Conservation (phyloP, 2,888 invertebrate genomes). For the Dicycla oo region DNA sequence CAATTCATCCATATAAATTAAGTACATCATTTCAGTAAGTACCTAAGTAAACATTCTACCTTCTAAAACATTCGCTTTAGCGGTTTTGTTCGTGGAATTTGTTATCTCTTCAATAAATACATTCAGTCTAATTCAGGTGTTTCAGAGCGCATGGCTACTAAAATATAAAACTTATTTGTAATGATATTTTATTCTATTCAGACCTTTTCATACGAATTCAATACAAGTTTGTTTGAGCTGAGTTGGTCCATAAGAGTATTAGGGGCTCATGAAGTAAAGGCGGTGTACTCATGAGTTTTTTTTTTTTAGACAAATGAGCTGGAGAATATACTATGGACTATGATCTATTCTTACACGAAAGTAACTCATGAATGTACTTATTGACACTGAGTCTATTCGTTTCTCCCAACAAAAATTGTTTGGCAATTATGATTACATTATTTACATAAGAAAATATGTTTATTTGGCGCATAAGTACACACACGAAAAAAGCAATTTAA, state of each 20-base stretch:
- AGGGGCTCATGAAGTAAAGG: background rate
- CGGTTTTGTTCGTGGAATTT: constrained; percentile 31
- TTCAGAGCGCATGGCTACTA: constrained; percentile 19
- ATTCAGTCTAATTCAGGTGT: constrained; percentile 25
- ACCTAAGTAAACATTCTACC: constrained; percentile 38
- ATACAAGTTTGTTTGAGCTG: constrained; percentile 12
- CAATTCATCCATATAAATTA: constrained; percentile 12
- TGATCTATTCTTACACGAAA: background rate
- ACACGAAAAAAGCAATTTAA: too few species aligned
- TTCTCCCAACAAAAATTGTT: background rate
- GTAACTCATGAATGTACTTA: background rate
- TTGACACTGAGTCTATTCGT: background rate
- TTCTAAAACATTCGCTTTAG: constrained; percentile 38
- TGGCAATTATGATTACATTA: background rate
- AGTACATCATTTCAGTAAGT: constrained; percentile 29
- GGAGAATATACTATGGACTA: background rate
- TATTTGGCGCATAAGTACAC: too few species aligned
- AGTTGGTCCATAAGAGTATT: constrained; percentile 24
- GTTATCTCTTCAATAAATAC: constrained; percentile 45
- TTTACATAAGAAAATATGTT: background rate
- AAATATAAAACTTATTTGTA: constrained; percentile 37
- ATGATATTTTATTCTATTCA: constrained; percentile 20
- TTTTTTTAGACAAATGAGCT: constrained; percentile 8
- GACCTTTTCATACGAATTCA: constrained; percentile 2
- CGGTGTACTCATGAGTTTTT: constrained; percentile 39